phyloP scores from a whole-genome alignment of 2,888 invertebrate genomes.

The Megamerina dolium region DNA sequence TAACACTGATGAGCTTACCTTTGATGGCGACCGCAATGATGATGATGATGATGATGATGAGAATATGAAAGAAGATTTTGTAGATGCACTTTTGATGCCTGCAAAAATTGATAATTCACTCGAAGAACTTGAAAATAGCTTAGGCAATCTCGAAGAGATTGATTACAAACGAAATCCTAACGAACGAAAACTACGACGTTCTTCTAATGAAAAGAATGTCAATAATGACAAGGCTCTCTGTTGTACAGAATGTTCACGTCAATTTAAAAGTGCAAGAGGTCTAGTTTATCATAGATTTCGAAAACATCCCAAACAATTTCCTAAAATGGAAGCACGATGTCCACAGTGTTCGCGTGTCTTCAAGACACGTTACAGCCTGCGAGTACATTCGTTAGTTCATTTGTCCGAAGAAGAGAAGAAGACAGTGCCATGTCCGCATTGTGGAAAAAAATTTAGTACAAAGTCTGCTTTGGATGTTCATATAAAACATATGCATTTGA shows the following conservation, averaged over 20 bases:
- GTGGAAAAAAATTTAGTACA: conserved; percentile 37
- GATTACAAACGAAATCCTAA: no score
- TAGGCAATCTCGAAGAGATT: no score
- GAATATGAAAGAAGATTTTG: no score
- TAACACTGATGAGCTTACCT: no score
- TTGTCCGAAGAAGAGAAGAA: conserved; percentile 25
- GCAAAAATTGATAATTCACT: no score
- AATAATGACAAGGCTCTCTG: neutral
- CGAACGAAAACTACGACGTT: no score
- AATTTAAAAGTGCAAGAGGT: conserved; percentile 1
- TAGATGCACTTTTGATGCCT: no score
- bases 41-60: no score
- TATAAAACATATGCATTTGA: conserved; percentile 35
- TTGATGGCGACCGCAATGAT: no score
- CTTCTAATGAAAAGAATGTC: neutral
- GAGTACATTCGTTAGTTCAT: conserved; percentile 11
- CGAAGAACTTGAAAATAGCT: no score
- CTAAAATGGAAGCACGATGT: neutral
- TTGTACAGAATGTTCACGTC: neutral
- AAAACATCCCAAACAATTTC: conserved; percentile 9
- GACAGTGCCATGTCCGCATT: conserved; percentile 29
- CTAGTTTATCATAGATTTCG: conserved; percentile 18
- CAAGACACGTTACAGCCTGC: conserved; percentile 5
- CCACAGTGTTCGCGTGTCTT: conserved; percentile 13
- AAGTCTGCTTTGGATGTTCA: conserved; percentile 26